These are phyloP conservation scores for Drymonia ruficornis DNA, from an alignment of 2,888 invertebrate species.

Conservation along the genomic window DNA sequence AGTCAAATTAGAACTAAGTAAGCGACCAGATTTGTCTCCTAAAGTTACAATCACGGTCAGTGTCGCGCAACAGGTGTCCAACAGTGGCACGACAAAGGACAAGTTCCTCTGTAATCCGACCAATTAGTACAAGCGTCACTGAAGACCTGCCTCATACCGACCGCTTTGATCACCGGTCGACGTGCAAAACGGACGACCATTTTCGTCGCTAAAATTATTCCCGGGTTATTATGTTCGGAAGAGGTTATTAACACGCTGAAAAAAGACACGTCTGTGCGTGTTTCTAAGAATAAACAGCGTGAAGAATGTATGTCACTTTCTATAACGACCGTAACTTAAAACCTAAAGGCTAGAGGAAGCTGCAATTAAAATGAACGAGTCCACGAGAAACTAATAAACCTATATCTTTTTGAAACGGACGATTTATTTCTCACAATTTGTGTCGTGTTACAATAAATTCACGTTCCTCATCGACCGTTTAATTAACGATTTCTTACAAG, in stretches of 20 bases:
- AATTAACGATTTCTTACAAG: constrained; percentile 13
- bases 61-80: constrained; percentile 37
- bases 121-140: constrained; percentile 74
- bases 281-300: constrained; percentile 62
- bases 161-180: constrained; percentile 69
- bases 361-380: constrained; percentile 60
- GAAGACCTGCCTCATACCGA: constrained; percentile 53
- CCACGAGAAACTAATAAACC: constrained; percentile 53
- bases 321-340: constrained; percentile 57
- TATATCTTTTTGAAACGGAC: constrained; percentile 42
- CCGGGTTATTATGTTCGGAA: constrained; percentile 47
- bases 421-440: constrained; percentile 16
- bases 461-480: constrained; percentile 9
- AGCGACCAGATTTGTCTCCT: not conserved
- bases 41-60: constrained; percentile 27
- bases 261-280: constrained; percentile 42
- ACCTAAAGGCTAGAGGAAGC: constrained; percentile 58
- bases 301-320: constrained; percentile 63
- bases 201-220: constrained; percentile 66
- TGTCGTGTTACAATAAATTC: constrained; percentile 25
- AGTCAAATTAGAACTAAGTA: no score
- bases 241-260: constrained; percentile 68
- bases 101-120: constrained; percentile 64
- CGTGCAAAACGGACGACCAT: constrained; percentile 68
- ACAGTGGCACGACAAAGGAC: constrained; percentile 45